Conservation (phyloP, 2,113 vertebrate species). For the Pogona vitticeps region DNA sequence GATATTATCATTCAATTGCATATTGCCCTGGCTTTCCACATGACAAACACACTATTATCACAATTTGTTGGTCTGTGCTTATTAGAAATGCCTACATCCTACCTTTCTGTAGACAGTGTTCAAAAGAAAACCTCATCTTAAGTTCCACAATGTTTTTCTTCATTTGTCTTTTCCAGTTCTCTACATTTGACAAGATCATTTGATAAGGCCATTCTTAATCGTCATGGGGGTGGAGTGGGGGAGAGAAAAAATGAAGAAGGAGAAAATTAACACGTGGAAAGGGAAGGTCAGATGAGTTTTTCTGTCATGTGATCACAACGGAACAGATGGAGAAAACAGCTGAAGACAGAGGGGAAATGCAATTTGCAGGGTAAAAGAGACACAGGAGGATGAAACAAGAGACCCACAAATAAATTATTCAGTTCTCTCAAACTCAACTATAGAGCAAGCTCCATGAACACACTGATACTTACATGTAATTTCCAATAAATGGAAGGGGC, state of each 20-base stretch:
- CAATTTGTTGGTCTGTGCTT: background rate
- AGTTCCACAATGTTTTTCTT: background rate
- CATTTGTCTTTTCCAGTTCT: background rate
- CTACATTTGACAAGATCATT: slow-evolving; percentile 26
- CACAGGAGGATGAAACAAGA: background rate
- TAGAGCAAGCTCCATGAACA: background rate
- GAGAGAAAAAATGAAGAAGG: slow-evolving; percentile 10
- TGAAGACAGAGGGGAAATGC: slow-evolving; percentile 21
- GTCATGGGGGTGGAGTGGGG: background rate
- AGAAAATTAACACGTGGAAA: slow-evolving; percentile 19
- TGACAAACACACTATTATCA: background rate
- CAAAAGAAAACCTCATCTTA: background rate
- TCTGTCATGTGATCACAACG: background rate
- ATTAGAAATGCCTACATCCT: background rate
- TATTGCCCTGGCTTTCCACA: background rate
- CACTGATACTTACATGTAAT: too few relatives aligned
- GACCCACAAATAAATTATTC: background rate
- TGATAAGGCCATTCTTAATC: slow-evolving; percentile 29
- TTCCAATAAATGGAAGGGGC: too few relatives aligned
- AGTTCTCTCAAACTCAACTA: background rate
- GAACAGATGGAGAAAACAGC: slow-evolving; percentile 37
- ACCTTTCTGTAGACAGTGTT: background rate
- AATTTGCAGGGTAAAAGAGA: slow-evolving; percentile 32
- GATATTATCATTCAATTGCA: background rate
- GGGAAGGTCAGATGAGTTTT: slow-evolving; percentile 49